Percentiles rank a stretch among this genome's conserved stretches.
These are phyloP conservation scores for Lithodes maja DNA, from an alignment of 2,888 invertebrate genomes.

Conservation along the genomic window DNA sequence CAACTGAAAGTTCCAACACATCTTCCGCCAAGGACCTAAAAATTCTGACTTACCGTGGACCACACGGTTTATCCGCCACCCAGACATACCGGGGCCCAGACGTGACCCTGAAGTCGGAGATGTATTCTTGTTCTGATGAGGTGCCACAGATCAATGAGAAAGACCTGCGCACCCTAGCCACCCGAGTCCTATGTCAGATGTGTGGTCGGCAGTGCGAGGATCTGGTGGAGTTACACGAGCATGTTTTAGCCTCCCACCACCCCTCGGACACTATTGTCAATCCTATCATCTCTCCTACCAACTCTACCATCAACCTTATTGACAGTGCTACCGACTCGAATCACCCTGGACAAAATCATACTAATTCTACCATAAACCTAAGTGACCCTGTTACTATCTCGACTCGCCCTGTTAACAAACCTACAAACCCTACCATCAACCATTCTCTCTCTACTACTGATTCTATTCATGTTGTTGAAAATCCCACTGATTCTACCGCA, in stretches of 20 bases:
- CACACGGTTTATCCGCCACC: not conserved
- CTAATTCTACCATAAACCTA: too few species aligned
- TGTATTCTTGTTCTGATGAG: constrained; percentile 36
- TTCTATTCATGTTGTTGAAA: too few species aligned
- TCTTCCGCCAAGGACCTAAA: not conserved
- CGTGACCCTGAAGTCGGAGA: not conserved
- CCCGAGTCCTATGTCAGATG: constrained; percentile 52
- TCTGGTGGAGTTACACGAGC: constrained; percentile 60
- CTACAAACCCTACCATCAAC: too few species aligned
- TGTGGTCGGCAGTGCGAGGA: constrained; percentile 55
- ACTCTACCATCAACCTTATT: not conserved
- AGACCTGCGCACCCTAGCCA: constrained; percentile 49
- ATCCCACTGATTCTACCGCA: too few species aligned
- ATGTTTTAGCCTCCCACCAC: constrained; percentile 50
- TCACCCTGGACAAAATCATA: not conserved
- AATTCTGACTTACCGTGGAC: not conserved
- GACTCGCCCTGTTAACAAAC: too few species aligned
- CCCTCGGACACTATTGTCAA: constrained; percentile 35
- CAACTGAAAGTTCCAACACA: not conserved
- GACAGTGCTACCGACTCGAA: not conserved
- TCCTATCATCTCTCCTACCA: not conserved
- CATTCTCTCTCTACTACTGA: too few species aligned
- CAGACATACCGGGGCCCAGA: constrained; percentile 12
- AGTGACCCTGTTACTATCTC: too few species aligned
- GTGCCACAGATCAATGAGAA: constrained; percentile 61